Conservation (phyloP, 2,113 vertebrate species). For the Cavia porcellus region DNA sequence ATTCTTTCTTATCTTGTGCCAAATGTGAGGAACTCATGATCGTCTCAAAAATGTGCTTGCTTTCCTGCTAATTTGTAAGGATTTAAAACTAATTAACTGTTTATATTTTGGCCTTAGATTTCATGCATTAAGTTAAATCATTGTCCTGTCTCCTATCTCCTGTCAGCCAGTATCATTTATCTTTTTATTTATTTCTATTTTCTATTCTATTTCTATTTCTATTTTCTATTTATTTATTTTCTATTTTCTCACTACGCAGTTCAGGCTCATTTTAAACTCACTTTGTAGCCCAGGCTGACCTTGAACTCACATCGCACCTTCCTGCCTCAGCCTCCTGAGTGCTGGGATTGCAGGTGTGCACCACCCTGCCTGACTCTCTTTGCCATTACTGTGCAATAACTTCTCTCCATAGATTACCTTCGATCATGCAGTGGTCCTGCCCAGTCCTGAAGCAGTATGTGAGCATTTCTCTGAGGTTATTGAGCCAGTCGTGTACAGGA, state of each 20-base stretch:
- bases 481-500: neutral
- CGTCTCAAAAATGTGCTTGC: conserved; percentile 13
- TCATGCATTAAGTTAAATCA: neutral
- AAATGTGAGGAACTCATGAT: neutral
- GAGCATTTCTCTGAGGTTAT: neutral
- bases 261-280: no score
- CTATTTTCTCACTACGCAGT: no score
- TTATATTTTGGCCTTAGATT: neutral
- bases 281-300: no score
- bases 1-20: neutral
- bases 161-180: neutral
- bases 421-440: neutral
- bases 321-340: no score
- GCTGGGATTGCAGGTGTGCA: no score
- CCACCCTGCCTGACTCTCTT: no score
- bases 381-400: neutral
- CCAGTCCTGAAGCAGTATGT: neutral
- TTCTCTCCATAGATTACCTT: neutral
- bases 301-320: no score
- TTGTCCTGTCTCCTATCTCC: neutral
- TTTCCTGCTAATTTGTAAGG: neutral
- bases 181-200: neutral
- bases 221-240: neutral
- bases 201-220: no score
- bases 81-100: neutral